Conservation (phyloP, 2,797 vertebrate species). For the Chlorospingus flavigularis region DNA sequence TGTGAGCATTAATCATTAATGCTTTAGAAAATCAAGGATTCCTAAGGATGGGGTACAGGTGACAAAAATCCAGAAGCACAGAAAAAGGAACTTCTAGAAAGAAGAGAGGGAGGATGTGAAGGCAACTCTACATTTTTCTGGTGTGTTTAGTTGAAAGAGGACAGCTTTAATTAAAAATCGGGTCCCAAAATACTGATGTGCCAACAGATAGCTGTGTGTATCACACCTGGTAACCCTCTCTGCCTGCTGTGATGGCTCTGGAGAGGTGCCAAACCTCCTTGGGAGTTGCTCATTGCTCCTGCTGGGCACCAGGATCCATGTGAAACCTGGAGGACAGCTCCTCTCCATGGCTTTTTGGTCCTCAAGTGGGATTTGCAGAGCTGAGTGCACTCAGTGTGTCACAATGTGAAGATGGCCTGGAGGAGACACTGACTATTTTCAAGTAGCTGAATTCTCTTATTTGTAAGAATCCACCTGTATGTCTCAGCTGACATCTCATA, state of each 20-base stretch:
- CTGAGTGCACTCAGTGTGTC: neutral
- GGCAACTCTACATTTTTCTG: neutral
- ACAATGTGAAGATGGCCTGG: neutral
- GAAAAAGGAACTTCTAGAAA: neutral
- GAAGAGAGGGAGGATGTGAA: neutral
- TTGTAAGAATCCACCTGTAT: neutral
- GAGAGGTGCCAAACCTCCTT: neutral
- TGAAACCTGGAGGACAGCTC: neutral
- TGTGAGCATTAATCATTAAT: neutral
- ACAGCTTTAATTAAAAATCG: neutral
- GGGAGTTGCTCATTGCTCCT: neutral
- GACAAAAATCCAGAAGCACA: neutral
- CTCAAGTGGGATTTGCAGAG: neutral
- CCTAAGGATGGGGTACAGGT: neutral
- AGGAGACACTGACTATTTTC: neutral
- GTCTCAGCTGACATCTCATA: neutral
- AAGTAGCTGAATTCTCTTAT: neutral
- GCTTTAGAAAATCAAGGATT: neutral
- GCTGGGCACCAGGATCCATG: neutral
- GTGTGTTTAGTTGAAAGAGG: neutral
- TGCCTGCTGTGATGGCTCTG: neutral
- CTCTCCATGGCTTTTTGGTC: neutral
- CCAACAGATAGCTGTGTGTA: neutral
- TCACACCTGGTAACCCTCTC: accelerated
- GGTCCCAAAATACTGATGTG: neutral